Base-by-base conservation (phyloP, 2,797 vertebrate genomes). In the Hephaestus fuliginosus region DNA sequence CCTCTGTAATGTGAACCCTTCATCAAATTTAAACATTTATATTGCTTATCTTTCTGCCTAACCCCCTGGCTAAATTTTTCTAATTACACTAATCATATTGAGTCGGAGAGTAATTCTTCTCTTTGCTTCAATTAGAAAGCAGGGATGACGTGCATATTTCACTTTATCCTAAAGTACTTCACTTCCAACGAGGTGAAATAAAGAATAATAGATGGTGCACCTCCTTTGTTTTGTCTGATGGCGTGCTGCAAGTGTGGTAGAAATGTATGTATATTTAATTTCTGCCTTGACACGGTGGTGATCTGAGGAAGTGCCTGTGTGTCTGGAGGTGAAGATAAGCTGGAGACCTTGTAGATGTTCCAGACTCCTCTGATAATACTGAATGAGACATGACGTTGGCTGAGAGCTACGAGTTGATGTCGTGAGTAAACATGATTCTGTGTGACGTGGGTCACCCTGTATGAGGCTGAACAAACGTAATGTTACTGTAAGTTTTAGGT, bases 1-100 rank as follows among this genome's bases (percentile, higher is more conserved):
- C 88, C 91, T 83, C 82, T 85, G 92, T 93, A 93, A 95, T 95
- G 91, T 91, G 94, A 93, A 82, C 87, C 87, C 91, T 94, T 91
- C 89, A 93, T 95, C 93, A 95, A 87, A 90, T 88, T 95, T 93
- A 95, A 95, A 95, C 91, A 95, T 94, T 94, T 92, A 94, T 94
- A 93, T 93, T 93, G 93, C 92, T 95, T 93, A 94, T 94, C 91
- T 93, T 94, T 90, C 73, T 81, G 61, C 78, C 70, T 75, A 89
- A 78, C 87, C 93, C 84, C 46, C 71, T 52, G 85, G 91, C 93
- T 78, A 92, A 68, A 79, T 81, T 89, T 77, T 92, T 92, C 82
- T 91, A 95, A 95, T 94, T 94, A 93, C 78, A 89, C 88, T 82
- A 88, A 94, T 93, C 90, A 91, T 90, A 94, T 87, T 79, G 79